Conservation (phyloP, 2,888 invertebrate species). For the Frankliniella fusca region DNA sequence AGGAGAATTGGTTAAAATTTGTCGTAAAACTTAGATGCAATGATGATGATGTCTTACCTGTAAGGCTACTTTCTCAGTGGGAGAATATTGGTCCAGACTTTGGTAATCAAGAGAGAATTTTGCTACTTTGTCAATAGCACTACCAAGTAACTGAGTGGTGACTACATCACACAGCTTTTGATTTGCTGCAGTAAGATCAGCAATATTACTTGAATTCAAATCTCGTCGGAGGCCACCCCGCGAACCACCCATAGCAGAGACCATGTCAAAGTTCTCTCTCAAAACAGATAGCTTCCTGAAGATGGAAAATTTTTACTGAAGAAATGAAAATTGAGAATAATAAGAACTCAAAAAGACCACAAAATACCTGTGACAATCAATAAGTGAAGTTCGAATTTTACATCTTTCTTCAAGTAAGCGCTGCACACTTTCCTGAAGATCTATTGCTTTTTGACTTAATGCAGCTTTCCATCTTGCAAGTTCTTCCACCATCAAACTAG, state of each 20-base stretch:
- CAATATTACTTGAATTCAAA: constrained; percentile 56
- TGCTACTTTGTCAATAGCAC: constrained; percentile 40
- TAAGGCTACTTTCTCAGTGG: constrained; percentile 58
- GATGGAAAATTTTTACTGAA: constrained; percentile 40
- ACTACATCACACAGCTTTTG: constrained; percentile 61
- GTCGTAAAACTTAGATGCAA: constrained; percentile 3
- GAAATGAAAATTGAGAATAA: neutral
- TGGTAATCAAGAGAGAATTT: neutral
- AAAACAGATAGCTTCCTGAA: constrained; percentile 50
- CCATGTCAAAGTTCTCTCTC: constrained; percentile 54
- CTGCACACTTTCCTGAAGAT: constrained; percentile 65
- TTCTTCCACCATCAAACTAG: constrained; percentile 88
- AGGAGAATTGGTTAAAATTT: constrained; percentile 40
- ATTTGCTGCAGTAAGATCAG: constrained; percentile 61
- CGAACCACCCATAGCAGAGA: constrained; percentile 47
- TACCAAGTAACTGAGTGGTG: constrained; percentile 49
- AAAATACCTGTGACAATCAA: constrained; percentile 61
- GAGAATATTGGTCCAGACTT: constrained; percentile 46
- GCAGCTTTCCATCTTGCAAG: constrained; percentile 80
- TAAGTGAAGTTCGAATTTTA: constrained; percentile 58
- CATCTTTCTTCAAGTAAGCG: constrained; percentile 66
- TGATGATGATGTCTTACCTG: constrained; percentile 47
- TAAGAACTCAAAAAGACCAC: neutral
- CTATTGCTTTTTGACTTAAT: constrained; percentile 64
- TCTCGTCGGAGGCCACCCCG: constrained; percentile 46